Base-by-base conservation (phyloP, 2,888 invertebrate species). In the Eupithecia insigniata region DNA sequence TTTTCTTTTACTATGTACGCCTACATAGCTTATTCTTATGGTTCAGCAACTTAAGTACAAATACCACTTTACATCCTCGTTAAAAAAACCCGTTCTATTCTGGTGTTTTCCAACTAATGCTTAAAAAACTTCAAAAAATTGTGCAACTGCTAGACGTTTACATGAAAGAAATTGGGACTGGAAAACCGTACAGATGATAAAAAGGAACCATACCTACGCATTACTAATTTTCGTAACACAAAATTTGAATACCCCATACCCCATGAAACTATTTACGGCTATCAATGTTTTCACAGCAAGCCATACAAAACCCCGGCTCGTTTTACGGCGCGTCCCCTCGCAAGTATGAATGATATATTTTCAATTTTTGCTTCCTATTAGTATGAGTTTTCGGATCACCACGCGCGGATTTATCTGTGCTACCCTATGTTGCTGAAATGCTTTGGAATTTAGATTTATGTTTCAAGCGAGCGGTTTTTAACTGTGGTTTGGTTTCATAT, bases 321-420 rank as follows among this genome's bases (percentile, higher is more conserved):
- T 87, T 90, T 88, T 87, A 87, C 72, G 46, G 61, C 76, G 80
- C 26, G 85, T 86, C 85, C 90, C 89, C 89, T 85, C 89, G 85
- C 84, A 80, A 79, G 81, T 79, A 83, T 82, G 84, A 85, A 90
- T 91, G 90, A 93, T 93, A 92, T 91, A 92, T 92, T 91, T 92
- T 92, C 92, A 92, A 93, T 92, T 92, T 93, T 90, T 90, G 87
- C 87, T 83, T 87, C 82, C 87, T 85, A 87, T 88, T 87, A 85
- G 86, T 85, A 79, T 78, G 85, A 85, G 83, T 89, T 86, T 89
- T 85, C 84, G 87, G 87, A 87, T 80, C 86, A 87, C 85, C 86
- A 84, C 85, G 65, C 85, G 65, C 81, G 86, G 88, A 92, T 92
- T 92, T 91, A 90, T 90, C 73, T 79, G 79, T 75, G 74, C 69